phyloP scores from a whole-genome alignment of 1,140 invertebrate species.

The Bombus difficillimus region DNA sequence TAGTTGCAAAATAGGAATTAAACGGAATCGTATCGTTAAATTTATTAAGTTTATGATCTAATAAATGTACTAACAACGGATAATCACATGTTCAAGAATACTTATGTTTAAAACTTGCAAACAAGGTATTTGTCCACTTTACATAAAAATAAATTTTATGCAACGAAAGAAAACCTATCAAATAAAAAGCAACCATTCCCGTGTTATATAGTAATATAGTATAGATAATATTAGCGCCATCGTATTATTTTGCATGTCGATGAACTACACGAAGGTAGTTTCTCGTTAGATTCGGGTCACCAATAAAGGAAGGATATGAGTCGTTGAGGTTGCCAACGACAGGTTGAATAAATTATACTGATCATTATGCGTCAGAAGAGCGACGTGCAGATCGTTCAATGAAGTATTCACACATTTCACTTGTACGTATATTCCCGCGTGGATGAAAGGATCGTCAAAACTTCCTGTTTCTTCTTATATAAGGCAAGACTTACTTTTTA shows the following conservation, averaged over 20 bases:
- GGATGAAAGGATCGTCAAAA: neutral
- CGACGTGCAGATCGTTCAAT: slow-evolving; percentile 37
- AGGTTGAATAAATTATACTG: slow-evolving; percentile 67
- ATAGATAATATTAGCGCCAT: slow-evolving; percentile 14
- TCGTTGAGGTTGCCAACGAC: slow-evolving; percentile 63
- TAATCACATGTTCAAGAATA: too few species aligned
- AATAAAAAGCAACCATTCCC: too few species aligned
- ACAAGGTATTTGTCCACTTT: too few species aligned
- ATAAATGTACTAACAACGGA: too few species aligned
- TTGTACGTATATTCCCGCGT: neutral
- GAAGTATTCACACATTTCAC: slow-evolving; percentile 28
- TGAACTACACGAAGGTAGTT: slow-evolving; percentile 32
- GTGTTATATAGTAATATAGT: too few species aligned
- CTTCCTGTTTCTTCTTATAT: neutral
- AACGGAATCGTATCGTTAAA: too few species aligned
- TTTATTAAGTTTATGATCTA: too few species aligned
- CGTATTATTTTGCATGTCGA: slow-evolving; percentile 7
- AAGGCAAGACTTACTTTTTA: neutral
- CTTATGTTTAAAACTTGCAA: too few species aligned
- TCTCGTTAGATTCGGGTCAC: slow-evolving; percentile 57
- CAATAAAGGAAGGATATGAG: slow-evolving; percentile 66
- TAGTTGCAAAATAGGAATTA: neutral
- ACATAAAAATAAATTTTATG: too few species aligned
- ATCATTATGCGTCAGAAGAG: slow-evolving; percentile 49
- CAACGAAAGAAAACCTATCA: too few species aligned